phyloP scores from a whole-genome alignment of 2,113 vertebrate species.

The Connochaetes taurinus region DNA sequence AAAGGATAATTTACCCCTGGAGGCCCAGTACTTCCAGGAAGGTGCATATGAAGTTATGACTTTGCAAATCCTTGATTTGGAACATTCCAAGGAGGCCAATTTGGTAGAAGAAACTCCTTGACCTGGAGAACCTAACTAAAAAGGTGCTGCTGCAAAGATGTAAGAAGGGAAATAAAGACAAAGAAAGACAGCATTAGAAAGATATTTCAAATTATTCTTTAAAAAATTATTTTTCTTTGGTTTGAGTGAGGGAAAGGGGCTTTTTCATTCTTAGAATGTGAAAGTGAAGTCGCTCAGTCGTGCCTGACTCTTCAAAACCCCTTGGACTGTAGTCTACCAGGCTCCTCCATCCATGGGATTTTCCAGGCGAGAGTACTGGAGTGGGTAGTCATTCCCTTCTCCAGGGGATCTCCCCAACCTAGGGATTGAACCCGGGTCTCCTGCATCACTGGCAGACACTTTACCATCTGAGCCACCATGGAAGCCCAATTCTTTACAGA shows the following conservation, averaged over 20 bases:
- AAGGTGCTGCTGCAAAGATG: not conserved
- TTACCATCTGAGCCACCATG: not conserved
- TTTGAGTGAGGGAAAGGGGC: not conserved
- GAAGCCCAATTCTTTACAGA: not conserved
- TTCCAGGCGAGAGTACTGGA: not conserved
- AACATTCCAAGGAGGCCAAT: not conserved
- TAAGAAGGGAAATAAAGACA: not conserved
- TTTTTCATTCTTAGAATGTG: not conserved
- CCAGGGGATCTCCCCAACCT: not conserved
- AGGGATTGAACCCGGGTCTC: not conserved
- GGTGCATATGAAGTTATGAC: not conserved
- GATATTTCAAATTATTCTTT: not conserved
- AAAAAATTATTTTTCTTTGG: not conserved
- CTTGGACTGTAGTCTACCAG: not conserved
- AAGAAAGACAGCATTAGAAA: not conserved
- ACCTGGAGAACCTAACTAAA: not conserved
- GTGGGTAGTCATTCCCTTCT: not conserved
- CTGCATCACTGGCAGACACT: accelerated
- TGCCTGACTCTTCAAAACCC: not conserved
- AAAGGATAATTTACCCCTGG: not conserved
- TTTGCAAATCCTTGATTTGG: not conserved
- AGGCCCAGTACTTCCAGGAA: not conserved
- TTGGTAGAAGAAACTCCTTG: not conserved
- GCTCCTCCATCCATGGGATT: not conserved
- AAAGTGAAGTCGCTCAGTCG: not conserved